Conservation (phyloP, 2,888 invertebrate genomes). For the Ypsolopha sequella region DNA sequence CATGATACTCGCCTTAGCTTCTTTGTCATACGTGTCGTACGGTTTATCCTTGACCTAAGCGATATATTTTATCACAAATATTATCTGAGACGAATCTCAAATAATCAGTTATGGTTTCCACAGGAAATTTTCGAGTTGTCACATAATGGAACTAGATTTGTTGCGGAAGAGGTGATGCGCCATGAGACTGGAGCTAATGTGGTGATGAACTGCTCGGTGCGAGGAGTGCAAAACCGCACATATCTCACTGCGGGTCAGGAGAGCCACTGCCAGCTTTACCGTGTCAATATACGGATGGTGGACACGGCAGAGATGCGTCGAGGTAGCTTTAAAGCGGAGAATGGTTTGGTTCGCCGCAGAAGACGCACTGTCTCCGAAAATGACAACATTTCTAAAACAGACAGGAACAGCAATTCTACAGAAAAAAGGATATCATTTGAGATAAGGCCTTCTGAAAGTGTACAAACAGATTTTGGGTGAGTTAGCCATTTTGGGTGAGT, state of each 20-base stretch:
- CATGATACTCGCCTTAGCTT: neutral
- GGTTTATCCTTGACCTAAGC: neutral
- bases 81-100: neutral
- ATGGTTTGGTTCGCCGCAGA: slow-evolving; percentile 52
- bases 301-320: slow-evolving; percentile 69
- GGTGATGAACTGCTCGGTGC: slow-evolving; percentile 91
- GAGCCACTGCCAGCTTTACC: slow-evolving; percentile 89
- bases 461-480: slow-evolving; percentile 88
- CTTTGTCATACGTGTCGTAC: neutral
- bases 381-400: slow-evolving; percentile 56
- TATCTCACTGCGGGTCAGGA: slow-evolving; percentile 93
- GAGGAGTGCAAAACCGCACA: slow-evolving; percentile 78
- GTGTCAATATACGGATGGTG: slow-evolving; percentile 73
- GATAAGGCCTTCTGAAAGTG: slow-evolving; percentile 82
- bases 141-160: slow-evolving; percentile 84
- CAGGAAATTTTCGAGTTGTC: slow-evolving; percentile 92
- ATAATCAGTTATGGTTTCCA: neutral
- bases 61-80: neutral
- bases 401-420: slow-evolving; percentile 48
- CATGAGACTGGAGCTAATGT: slow-evolving; percentile 91
- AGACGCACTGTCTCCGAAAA: slow-evolving; percentile 69
- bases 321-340: slow-evolving; percentile 64
- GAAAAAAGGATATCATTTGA: slow-evolving; percentile 78
- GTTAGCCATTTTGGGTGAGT: slow-evolving; percentile 7
- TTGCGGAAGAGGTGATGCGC: slow-evolving; percentile 89